Percentiles rank a stretch among this genome's conserved stretches.
Conservation (phyloP, 92 coral and sea anemone genomes). For the Epizoanthus fatuus region DNA sequence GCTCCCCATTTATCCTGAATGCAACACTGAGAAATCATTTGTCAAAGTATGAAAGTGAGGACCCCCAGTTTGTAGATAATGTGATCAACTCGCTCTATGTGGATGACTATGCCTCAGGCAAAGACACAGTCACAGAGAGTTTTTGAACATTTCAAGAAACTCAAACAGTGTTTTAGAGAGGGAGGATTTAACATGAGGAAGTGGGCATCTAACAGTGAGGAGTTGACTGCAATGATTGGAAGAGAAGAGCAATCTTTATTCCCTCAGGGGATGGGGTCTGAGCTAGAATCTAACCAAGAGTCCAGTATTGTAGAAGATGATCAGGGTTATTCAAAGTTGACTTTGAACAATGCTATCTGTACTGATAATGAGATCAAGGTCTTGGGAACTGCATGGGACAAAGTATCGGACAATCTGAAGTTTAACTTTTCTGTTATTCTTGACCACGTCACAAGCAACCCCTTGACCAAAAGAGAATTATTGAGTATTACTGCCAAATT, state of each 20-base stretch:
- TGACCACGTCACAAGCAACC: conserved; percentile 16
- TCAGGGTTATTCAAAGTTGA: no score
- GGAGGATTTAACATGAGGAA: conserved; percentile 36
- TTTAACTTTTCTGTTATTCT: conserved; percentile 45
- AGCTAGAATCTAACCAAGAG: no score
- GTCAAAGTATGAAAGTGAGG: conserved; percentile 36
- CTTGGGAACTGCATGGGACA: conserved; percentile 67
- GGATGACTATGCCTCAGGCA: conserved; percentile 61
- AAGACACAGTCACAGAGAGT: conserved; percentile 13
- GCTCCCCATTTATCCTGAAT: conserved; percentile 54
- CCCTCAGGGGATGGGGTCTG: not conserved
- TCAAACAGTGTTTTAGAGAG: not conserved
- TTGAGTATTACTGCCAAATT: conserved; percentile 49
- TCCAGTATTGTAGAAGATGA: no score
- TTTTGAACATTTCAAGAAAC: conserved; percentile 23
- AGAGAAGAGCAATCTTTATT: not conserved
- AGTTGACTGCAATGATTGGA: conserved; percentile 11
- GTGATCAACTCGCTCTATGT: conserved; percentile 48
- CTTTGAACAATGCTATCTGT: no score
- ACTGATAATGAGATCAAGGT: conserved; percentile 46
- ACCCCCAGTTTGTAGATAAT: conserved; percentile 52
- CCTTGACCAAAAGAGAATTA: conserved; percentile 29
- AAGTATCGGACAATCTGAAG: conserved; percentile 62
- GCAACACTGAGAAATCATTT: conserved; percentile 42
- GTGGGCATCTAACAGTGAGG: conserved; percentile 35